phyloP scores from a whole-genome alignment of 2,113 vertebrate species.

The Ictalurus furcatus region DNA sequence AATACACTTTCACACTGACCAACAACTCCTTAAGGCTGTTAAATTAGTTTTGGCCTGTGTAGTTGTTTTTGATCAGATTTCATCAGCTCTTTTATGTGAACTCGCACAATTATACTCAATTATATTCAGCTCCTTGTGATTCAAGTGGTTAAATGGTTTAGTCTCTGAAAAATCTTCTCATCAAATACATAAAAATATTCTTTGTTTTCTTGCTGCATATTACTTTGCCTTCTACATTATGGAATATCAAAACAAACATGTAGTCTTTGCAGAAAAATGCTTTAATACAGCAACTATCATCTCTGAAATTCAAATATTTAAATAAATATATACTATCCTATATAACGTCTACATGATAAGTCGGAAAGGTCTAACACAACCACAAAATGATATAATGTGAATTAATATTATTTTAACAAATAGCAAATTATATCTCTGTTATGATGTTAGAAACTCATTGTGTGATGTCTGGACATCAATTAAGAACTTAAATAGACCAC shows the following conservation, averaged over 20 bases:
- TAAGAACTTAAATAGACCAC: background rate
- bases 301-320: background rate
- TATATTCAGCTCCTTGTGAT: background rate
- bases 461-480: background rate
- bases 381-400: background rate
- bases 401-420: too few relatives aligned
- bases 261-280: background rate
- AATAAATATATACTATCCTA: background rate
- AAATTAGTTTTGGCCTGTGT: background rate
- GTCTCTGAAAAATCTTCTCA: background rate
- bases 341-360: background rate
- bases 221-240: background rate
- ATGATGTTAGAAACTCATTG: background rate
- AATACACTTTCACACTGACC: background rate
- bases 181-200: background rate
- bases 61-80: background rate
- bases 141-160: background rate
- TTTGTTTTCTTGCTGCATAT: background rate
- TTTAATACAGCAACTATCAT: background rate
- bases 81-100: background rate
- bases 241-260: background rate
- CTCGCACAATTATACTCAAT: background rate
- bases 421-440: background rate
- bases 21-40: background rate
- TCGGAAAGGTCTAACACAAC: background rate